Evolutionary conservation across 2,888 invertebrate species (phyloP).

Genomic region (Plebejus anna): DNA sequence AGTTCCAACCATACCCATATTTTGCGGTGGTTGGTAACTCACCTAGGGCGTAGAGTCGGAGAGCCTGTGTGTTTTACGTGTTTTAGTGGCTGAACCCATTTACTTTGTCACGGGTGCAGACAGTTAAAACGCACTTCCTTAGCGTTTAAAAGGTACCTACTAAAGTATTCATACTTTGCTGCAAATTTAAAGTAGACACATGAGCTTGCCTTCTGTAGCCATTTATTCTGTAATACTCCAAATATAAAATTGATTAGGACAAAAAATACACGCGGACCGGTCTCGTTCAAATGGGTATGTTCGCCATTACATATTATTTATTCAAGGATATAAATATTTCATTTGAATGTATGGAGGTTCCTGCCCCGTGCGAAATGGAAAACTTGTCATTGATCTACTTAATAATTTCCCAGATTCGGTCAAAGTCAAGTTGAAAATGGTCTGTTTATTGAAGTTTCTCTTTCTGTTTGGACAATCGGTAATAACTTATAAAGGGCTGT

Average conservation of each 20-base stretch:
- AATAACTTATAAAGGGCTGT: too few relatives aligned
- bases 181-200: too few relatives aligned
- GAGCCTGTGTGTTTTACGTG: too few relatives aligned
- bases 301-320: conserved; percentile 66
- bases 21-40: too few relatives aligned
- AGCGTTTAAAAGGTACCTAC: too few relatives aligned
- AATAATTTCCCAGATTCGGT: background rate
- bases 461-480: too few relatives aligned
- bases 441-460: too few relatives aligned
- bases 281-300: conserved; percentile 56
- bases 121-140: background rate
- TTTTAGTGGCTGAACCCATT: too few relatives aligned
- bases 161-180: too few relatives aligned
- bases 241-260: conserved; percentile 73
- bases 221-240: conserved; percentile 47
- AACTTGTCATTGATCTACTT: background rate
- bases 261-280: conserved; percentile 53
- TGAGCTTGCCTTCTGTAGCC: background rate
- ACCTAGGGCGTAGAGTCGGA: too few relatives aligned
- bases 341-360: conserved; percentile 11
- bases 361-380: background rate
- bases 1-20: too few relatives aligned
- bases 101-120: too few relatives aligned
- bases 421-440: background rate
- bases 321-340: conserved; percentile 50